A percentile compares a stretch with the other conserved stretches of the same genome.
These are phyloP conservation scores for Baccha elongata DNA, from an alignment of 2,888 invertebrate genomes.

Conservation along the genomic window DNA sequence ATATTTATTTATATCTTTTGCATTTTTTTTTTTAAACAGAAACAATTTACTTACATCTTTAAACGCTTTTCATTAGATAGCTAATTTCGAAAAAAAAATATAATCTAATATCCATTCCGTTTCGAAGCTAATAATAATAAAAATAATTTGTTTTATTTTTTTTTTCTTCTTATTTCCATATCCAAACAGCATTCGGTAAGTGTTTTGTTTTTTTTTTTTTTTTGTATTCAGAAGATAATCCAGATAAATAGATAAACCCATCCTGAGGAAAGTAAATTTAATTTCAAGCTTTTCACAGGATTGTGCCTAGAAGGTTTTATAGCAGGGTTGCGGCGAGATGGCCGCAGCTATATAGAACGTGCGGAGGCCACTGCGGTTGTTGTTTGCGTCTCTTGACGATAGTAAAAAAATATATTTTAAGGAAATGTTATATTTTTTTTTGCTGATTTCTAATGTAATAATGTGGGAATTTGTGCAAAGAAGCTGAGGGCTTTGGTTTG, in stretches of 20 bases:
- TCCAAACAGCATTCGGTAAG: constrained; percentile 71
- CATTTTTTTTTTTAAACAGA: constrained; percentile 12
- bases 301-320: constrained; percentile 44
- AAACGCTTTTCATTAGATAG: constrained; percentile 47
- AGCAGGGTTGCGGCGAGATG: constrained; percentile 11
- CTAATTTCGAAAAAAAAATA: constrained; percentile 11
- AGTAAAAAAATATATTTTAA: constrained; percentile 24
- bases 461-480: background rate
- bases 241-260: constrained; percentile 37
- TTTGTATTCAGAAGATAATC: constrained; percentile 39
- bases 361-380: background rate
- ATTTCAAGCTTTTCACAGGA: constrained; percentile 43
- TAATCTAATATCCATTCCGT: constrained; percentile 37
- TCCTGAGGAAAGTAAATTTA: constrained; percentile 47
- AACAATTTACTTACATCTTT: constrained; percentile 38
- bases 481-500: background rate
- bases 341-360: too few species aligned
- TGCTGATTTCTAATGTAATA: background rate
- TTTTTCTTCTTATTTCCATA: constrained; percentile 46
- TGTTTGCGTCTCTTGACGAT: background rate
- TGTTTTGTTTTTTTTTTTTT: constrained; percentile 48
- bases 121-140: constrained; percentile 47
- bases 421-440: constrained; percentile 1
- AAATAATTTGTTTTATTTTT: constrained; percentile 55
- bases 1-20: constrained; percentile 10